Base-by-base conservation (phyloP, 2,797 vertebrate species). In the Chelmon rostratus region DNA sequence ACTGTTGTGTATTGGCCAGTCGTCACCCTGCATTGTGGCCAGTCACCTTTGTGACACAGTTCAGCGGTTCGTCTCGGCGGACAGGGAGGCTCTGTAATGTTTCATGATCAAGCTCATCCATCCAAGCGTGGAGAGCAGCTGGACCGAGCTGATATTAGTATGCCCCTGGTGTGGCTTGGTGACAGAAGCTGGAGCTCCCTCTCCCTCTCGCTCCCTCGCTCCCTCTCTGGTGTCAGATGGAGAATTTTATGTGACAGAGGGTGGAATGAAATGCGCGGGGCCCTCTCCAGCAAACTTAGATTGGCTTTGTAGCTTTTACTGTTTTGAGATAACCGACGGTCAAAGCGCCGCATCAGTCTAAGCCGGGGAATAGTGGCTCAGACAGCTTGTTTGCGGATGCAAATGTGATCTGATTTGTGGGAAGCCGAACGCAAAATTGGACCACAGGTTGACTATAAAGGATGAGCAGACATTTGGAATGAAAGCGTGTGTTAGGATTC, bases 61-160 rank as follows among this genome's bases (percentile, higher is more conserved):
- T 80, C 84, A 82, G 62, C 13, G 38, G 73, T 80, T 79, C 76
- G 88, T 79, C 58, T 65, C 53, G 1, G 68, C 58, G 80, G 87
- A 89, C 75, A 68, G 77, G 58, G 76, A 78, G 61, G 85, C 82
- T 89, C 85, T 83, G 83, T 90, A 91, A 91, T 88, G 88, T 86
- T 90, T 91, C 87, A 85, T 85, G 86, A 91, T 94, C 87, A 91
- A 83, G 87, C 79, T 53, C 62, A 75, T 78, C 85, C 88, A 84
- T 53, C 80, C 78, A 31, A 81, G 90, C 76, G 50, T 88, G 54
- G 74, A 76, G 86, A 88, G 89, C 90, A 89, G 89, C 84, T 87
- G 89, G 91, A 89, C 89, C 73, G 75, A 73, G 50, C 80, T 76
- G 88, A 79, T 82, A 90, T 94, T 93, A 88, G 89, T 91, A 90